A percentile compares a stretch with the other conserved stretches of the same genome.
These are phyloP conservation scores for Ctenodactylus gundi DNA, from an alignment of 2,113 vertebrate species.

Conservation along the genomic window DNA sequence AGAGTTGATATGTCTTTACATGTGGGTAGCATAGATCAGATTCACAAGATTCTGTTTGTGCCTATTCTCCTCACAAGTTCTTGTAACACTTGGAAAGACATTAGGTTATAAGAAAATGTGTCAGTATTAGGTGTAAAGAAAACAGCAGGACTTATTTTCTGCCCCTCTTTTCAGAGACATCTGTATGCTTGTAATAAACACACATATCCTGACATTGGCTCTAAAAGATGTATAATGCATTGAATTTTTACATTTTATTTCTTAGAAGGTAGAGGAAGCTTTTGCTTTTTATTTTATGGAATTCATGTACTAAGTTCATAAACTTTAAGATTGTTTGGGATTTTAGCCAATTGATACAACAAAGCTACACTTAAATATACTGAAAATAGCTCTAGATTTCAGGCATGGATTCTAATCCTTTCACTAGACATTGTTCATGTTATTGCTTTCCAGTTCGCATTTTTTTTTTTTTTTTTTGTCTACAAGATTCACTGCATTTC, in stretches of 20 bases:
- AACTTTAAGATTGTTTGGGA: background rate
- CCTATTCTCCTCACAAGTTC: background rate
- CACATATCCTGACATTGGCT: background rate
- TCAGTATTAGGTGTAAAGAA: background rate
- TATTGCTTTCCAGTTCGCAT: background rate
- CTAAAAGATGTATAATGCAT: background rate
- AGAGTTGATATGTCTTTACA: background rate
- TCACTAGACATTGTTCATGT: background rate
- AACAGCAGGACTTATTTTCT: background rate
- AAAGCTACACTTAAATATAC: background rate
- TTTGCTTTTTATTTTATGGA: conserved; percentile 27
- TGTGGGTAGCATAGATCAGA: background rate
- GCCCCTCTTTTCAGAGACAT: background rate
- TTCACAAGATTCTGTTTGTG: background rate
- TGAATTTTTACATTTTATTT: background rate
- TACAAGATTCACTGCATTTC: background rate
- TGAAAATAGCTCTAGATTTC: background rate
- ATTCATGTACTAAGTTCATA: background rate
- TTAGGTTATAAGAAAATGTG: background rate
- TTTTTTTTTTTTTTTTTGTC: too few species aligned
- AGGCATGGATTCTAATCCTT: background rate
- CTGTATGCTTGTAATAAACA: background rate
- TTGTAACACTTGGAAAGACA: background rate
- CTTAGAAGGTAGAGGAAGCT: background rate
- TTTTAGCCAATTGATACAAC: background rate